Evolutionary conservation across 1,140 invertebrate genomes (phyloP).

Genomic region (Chionoecetes opilio): DNA sequence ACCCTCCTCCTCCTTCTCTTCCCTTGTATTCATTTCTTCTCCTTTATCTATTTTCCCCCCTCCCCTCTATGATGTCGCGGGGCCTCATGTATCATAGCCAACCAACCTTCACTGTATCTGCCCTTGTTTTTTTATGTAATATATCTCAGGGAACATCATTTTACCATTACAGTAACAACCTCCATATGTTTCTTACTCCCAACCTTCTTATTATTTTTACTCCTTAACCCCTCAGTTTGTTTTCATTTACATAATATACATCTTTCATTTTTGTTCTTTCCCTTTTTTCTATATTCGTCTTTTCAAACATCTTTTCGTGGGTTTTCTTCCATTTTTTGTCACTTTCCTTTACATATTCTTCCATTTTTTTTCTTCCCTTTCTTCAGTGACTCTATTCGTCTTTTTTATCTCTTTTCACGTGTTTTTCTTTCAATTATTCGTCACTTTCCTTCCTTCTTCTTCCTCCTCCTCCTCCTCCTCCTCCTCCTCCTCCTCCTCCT

Average conservation of each 20-base stretch:
- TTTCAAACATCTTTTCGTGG: too few species aligned
- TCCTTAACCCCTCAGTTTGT: neutral
- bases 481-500: neutral
- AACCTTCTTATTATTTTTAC: neutral
- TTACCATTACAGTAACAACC: neutral
- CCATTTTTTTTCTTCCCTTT: neutral
- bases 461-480: neutral
- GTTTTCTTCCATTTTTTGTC: neutral
- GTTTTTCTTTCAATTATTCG: neutral
- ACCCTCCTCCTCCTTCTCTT: neutral
- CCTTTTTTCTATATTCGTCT: neutral
- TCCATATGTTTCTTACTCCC: neutral
- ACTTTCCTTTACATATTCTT: neutral
- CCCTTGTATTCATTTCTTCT: neutral
- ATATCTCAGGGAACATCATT: neutral
- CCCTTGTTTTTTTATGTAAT: neutral
- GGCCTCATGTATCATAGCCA: neutral
- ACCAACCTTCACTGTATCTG: neutral
- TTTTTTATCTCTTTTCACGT: neutral
- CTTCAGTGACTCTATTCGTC: neutral
- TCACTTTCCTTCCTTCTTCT: neutral
- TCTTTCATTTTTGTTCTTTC: neutral
- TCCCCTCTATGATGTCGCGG: neutral
- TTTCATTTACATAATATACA: neutral
- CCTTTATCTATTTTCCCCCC: neutral